A percentile compares a stretch with the other conserved stretches of the same genome.
phyloP scores from a whole-genome alignment of 2,797 vertebrate genomes.

The Etheostoma nigrum region DNA sequence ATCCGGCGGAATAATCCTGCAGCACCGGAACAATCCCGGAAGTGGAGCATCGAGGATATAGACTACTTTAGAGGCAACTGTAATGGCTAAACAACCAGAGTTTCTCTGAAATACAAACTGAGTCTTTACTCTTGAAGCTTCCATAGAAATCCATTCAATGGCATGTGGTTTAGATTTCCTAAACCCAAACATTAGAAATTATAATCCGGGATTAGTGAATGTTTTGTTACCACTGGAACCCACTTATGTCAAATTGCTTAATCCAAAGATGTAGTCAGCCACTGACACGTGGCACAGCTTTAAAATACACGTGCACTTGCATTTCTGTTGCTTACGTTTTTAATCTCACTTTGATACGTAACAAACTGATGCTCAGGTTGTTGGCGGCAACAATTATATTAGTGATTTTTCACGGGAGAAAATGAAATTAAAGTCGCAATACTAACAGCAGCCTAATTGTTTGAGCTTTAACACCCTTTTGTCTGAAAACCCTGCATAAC shows the following conservation, averaged over 20 bases:
- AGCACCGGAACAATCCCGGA: no score
- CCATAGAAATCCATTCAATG: slow-evolving; percentile 1
- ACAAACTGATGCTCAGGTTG: not conserved
- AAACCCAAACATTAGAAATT: slow-evolving; percentile 8
- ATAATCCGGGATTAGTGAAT: slow-evolving; percentile 48
- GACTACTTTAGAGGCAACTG: not conserved
- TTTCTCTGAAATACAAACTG: slow-evolving; percentile 14
- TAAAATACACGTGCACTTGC: not conserved
- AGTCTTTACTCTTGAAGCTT: slow-evolving; percentile 15
- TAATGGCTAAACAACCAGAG: not conserved
- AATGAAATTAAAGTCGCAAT: slow-evolving; percentile 1
- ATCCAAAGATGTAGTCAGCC: slow-evolving; percentile 18
- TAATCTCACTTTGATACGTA: not conserved
- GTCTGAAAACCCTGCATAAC: slow-evolving; percentile 56
- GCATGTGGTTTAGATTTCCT: not conserved
- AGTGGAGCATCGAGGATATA: no score
- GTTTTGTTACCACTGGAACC: slow-evolving; percentile 44
- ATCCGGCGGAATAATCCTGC: no score
- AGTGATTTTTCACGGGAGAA: not conserved
- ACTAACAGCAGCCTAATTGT: slow-evolving; percentile 47
- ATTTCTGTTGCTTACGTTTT: not conserved
- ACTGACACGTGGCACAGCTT: not conserved
- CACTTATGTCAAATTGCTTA: slow-evolving; percentile 37
- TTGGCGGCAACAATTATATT: not conserved
- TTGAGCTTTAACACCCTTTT: slow-evolving; percentile 4